Base-by-base conservation (phyloP, 2,797 vertebrate species). In the Capromys pilorides region DNA sequence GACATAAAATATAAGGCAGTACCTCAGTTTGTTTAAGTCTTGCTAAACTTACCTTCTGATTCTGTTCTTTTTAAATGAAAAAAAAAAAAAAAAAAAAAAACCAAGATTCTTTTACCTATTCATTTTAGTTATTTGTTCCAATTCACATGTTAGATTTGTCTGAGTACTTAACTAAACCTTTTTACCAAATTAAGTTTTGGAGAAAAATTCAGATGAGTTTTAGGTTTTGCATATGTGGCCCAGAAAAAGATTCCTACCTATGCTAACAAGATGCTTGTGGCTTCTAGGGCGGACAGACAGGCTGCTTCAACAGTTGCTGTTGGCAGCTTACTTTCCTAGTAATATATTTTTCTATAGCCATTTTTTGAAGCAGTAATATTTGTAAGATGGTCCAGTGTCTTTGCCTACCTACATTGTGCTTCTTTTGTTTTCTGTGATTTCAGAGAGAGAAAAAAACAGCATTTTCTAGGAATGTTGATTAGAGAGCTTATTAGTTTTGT, bases 341-440 rank as follows among this genome's bases (percentile, higher is more conserved):
- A 28, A 24, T 86, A 13, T 84, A 18, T 41, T 88, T 91, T 94
- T 88, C 64, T 85, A 57, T 87, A 59, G 49, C 7, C 28, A 1
- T 87, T 78, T 41, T 94, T 94, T 5, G 16, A 41, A 54, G 86
- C 57, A 13, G 36, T 61, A 83, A 26, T 51, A 66, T 73, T 22
- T 19, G 28, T 39, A 90, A 78, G 67, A 82, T 9, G 11, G 22
- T 21, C 21, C 6, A 49, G 1, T 19, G 75, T 33, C 26, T 96
- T 93, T 81, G 61, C 33, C 24, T 82, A 28, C 41, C 28, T n/a
- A 54, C 24, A 49, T 77, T 77, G 73, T 77, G 41, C 24, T 49
- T 49, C 31, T 49, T 95, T 93, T 87, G 84, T 62, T 1, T 77
- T 83, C 95, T 69, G 21, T 93, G 61, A 73, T 95, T 66, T 80